Evolutionary conservation across 2,113 vertebrate genomes (phyloP).

Genomic region (Nestor notabilis): DNA sequence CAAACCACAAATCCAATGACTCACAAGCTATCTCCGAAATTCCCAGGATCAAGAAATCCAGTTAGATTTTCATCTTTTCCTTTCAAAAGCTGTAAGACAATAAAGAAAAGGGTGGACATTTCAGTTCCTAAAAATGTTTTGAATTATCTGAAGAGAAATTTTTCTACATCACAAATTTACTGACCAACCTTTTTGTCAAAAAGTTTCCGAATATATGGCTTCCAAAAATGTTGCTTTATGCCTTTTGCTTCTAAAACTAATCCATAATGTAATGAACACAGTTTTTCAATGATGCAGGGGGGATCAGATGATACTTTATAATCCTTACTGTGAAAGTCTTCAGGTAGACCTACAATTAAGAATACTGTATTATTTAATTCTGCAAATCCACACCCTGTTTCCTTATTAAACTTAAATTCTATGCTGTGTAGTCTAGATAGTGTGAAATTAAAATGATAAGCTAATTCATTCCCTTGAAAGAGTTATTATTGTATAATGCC

Average conservation of each 20-base stretch:
- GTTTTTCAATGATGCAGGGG: slow-evolving; percentile 88
- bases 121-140: not conserved
- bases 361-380: not conserved
- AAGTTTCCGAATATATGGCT: slow-evolving; percentile 91
- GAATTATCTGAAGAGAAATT: not conserved
- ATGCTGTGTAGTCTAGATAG: not conserved
- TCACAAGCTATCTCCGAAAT: slow-evolving; percentile 94
- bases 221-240: slow-evolving; percentile 97
- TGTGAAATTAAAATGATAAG: not conserved
- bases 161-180: not conserved
- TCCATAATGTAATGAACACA: slow-evolving; percentile 90
- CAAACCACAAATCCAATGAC: slow-evolving; percentile 19
- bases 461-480: not conserved
- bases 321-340: slow-evolving; percentile 88
- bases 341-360: slow-evolving; percentile 81
- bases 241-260: slow-evolving; percentile 94
- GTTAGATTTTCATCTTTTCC: slow-evolving; percentile 91
- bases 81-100: slow-evolving; percentile 83
- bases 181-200: slow-evolving; percentile 89
- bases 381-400: not conserved
- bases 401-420: not conserved
- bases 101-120: not conserved
- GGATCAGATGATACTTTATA: slow-evolving; percentile 80
- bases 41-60: slow-evolving; percentile 91
- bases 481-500: not conserved